Evolutionary conservation across 2,888 invertebrate species (phyloP), one percentile per base, ranked within the genome.

Genomic region (Xylota segnis): DNA sequence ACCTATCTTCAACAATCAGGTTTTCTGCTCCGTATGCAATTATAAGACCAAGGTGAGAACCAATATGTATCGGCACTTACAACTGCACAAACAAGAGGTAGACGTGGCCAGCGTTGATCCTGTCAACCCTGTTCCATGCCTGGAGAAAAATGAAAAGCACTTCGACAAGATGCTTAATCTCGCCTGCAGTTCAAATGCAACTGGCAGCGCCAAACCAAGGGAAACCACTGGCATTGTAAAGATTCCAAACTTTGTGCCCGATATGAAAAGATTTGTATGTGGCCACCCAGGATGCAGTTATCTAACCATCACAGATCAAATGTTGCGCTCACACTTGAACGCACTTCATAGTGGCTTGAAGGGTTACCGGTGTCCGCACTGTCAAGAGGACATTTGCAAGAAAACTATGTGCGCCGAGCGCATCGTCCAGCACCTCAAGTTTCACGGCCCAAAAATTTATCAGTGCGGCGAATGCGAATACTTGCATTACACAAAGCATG

Each of bases 91-190:
- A 6, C 78, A 83, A n/a, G 94, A 94, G 87, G 90, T 92, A 59
- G 93, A 93, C 0, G 95, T 95, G 6, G 94, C 96, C 0, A 94
- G 93, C 70, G 94, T 94, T 0, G 95, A 95, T 12, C 96, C 96
- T 0, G 95, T 97, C 0, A 97, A 97, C 93, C 97, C 97, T 0
- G 96, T 97, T 5, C 96, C 96, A 0, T 96, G 95, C 90, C 92
- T 96, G 43, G 95, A 96, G 88, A 95, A 95, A 47, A 95, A 95
- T 87, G 96, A 96, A 90, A 94, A 94, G 88, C 96, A 96, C 94
- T 97, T 97, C 89, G 97, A 97, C 90, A 96, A 95, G 90, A 97
- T 97, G 97, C 94, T 95, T 0, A 97, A 97, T 90, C 93, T 96
- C 16, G 96, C 97, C 0, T 95, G 95, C n/a, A 96, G 95, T 88